phyloP scores from a whole-genome alignment of 2,797 vertebrate species.

The Enteromius unitaeniatus region DNA sequence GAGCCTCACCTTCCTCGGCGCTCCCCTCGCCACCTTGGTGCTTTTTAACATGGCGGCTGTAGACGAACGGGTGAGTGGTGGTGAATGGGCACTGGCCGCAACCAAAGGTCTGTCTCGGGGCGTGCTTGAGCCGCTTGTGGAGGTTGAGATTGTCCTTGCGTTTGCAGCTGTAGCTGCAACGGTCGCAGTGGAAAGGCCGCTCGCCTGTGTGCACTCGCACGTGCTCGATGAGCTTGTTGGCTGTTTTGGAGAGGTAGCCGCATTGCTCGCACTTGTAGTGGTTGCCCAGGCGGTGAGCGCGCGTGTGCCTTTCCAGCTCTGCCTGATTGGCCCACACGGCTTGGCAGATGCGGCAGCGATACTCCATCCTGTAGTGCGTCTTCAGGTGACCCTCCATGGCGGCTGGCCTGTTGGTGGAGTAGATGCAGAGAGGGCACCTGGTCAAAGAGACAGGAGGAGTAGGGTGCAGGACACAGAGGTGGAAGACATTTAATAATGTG shows the following conservation, averaged over 20 bases:
- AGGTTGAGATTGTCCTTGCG: conserved; percentile 99
- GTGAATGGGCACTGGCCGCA: conserved; percentile 96
- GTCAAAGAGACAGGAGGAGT: conserved; percentile 57
- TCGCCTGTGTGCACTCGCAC: conserved; percentile 99
- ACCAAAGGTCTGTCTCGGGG: conserved; percentile 95
- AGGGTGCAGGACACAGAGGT: conserved; percentile 58
- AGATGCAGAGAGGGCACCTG: conserved; percentile 99
- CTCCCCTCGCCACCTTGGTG: conserved; percentile 82
- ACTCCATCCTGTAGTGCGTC: conserved; percentile 99
- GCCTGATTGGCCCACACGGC: conserved; percentile 94
- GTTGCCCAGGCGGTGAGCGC: conserved; percentile 97
- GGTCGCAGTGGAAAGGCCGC: conserved; percentile 99
- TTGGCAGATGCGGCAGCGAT: conserved; percentile 99
- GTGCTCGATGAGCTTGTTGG: conserved; percentile 99
- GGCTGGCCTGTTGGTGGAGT: conserved; percentile 97
- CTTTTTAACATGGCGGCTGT: conserved; percentile 98
- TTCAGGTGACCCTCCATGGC: conserved; percentile 99
- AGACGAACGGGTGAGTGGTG: conserved; percentile 97
- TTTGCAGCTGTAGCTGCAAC: conserved; percentile 99
- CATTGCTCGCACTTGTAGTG: conserved; percentile 99
- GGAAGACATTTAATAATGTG: conserved; percentile 50
- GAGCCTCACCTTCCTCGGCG: conserved; percentile 67
- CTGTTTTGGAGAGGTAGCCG: conserved; percentile 99
- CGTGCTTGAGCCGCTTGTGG: conserved; percentile 99
- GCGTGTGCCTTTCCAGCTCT: conserved; percentile 97